Base-by-base conservation (phyloP, 2,888 invertebrate genomes). In the Acleris holmiana region DNA sequence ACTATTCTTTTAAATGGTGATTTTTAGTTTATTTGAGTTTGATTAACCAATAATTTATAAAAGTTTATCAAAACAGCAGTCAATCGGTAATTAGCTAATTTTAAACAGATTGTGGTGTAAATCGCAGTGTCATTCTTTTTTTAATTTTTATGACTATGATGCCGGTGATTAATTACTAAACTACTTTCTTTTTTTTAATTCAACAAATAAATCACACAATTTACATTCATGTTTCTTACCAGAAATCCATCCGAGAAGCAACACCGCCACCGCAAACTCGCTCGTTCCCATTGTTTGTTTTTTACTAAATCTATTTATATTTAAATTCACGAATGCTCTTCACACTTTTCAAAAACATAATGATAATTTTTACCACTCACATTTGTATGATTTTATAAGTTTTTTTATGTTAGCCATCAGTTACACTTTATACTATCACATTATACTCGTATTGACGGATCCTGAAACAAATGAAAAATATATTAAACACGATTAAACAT, bases 181-280 rank as follows among this genome's bases (percentile, higher is more conserved):
- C n/a, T n/a, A n/a, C n/a, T n/a, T 23, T 23, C 23, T 23, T 4
- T 4, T 23, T 23, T 23, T 23, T 7, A 25, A 8, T 25, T 25
- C 25, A 1, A 25, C 25, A 25, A 25, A 25, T 25, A 1, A 6
- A 8, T 25, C 25, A 25, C 7, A 7, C 0, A 49, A 7, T 25
- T n/a, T 19, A 40, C 15, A 29, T 25, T 17, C 18, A 23, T 29
- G 44, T 18, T 6, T 13, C 88, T 85, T 67, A 91, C 90, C 89
- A 61, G 84, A 72, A 62, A 89, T 84, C 89, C 87, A 89, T 62
- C 76, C 76, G 61, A 88, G 76, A 53, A 89, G 73, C 41, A 87
- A 68, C 19, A 83, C 73, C 65, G 81, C 79, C 63, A 85, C 60
- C 68, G 80, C 73, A 68, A 75, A 72, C 78, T 74, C 51, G 74